These are phyloP conservation scores for Epinephelus malabaricus DNA, from an alignment of 2,797 vertebrate genomes.

Conservation along the genomic window DNA sequence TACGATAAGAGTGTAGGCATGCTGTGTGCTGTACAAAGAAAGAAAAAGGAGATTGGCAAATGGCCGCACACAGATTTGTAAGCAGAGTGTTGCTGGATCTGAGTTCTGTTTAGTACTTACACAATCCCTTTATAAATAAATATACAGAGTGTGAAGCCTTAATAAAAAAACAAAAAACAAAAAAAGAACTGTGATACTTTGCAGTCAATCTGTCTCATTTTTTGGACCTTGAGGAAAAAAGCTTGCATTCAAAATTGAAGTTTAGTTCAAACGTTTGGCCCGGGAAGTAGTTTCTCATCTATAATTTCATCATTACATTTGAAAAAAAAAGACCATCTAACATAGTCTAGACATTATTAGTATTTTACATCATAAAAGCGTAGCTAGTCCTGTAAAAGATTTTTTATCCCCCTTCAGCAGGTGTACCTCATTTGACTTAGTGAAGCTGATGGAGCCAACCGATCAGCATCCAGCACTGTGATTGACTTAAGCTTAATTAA, in stretches of 20 bases:
- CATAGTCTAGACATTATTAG: not conserved
- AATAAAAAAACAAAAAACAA: not conserved
- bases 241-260: not conserved
- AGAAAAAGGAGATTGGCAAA: constrained; percentile 50
- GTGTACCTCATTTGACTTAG: not conserved
- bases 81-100: constrained; percentile 36
- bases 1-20: constrained; percentile 52
- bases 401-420: not conserved
- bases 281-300: not conserved
- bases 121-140: constrained; percentile 31
- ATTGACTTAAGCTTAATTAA: constrained; percentile 16
- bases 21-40: constrained; percentile 56
- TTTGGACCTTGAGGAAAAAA: constrained; percentile 12
- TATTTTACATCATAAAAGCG: not conserved
- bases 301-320: constrained; percentile 12
- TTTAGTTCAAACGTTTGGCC: constrained; percentile 1
- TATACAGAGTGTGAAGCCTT: constrained; percentile 24
- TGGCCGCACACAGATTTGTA: constrained; percentile 45
- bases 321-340: not conserved
- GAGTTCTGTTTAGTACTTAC: constrained; percentile 23
- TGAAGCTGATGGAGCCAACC: not conserved
- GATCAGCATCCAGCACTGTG: constrained; percentile 5
- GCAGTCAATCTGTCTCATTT: constrained; percentile 13
- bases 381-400: too few species aligned
- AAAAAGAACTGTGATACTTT: not conserved